phyloP scores from a whole-genome alignment of 2,888 invertebrate species.

The Cryptocephalus primarius region DNA sequence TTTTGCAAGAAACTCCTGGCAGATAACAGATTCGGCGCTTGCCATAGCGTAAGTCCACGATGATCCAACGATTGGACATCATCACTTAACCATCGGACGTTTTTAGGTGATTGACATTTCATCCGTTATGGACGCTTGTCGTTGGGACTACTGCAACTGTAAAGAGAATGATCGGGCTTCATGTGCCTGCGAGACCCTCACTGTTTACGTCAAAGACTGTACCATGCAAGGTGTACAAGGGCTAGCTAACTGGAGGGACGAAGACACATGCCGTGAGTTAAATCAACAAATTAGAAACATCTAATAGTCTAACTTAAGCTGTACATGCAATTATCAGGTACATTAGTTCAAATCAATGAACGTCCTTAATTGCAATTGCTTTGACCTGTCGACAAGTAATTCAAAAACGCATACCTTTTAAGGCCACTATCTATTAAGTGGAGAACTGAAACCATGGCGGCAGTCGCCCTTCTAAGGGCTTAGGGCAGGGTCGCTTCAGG shows the following conservation, averaged over 20 bases:
- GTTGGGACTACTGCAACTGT: constrained; percentile 67
- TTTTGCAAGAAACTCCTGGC: constrained; percentile 54
- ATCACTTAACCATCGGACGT: background rate
- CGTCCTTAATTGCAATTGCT: too few species aligned
- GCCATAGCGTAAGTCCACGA: constrained; percentile 29
- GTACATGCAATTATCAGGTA: too few species aligned
- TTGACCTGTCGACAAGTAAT: too few species aligned
- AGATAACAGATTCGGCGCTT: constrained; percentile 54
- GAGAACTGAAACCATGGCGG: too few species aligned
- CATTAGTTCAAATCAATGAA: too few species aligned
- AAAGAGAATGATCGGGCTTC: constrained; percentile 42
- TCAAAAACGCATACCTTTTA: too few species aligned
- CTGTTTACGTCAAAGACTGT: constrained; percentile 70
- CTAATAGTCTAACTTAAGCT: too few species aligned
- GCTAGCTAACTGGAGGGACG: constrained; percentile 63
- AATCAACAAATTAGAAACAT: too few species aligned
- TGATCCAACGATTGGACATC: background rate
- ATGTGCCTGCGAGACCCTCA: constrained; percentile 67
- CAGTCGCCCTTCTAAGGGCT: too few species aligned
- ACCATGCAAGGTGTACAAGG: constrained; percentile 50
- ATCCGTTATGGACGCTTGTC: constrained; percentile 59
- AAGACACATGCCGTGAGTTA: constrained; percentile 73
- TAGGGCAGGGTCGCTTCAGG: too few species aligned
- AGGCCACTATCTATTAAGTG: too few species aligned
- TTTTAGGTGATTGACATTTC: constrained; percentile 46